Conservation (phyloP, 1,140 invertebrate genomes). For the Lasaia peninsularis region DNA sequence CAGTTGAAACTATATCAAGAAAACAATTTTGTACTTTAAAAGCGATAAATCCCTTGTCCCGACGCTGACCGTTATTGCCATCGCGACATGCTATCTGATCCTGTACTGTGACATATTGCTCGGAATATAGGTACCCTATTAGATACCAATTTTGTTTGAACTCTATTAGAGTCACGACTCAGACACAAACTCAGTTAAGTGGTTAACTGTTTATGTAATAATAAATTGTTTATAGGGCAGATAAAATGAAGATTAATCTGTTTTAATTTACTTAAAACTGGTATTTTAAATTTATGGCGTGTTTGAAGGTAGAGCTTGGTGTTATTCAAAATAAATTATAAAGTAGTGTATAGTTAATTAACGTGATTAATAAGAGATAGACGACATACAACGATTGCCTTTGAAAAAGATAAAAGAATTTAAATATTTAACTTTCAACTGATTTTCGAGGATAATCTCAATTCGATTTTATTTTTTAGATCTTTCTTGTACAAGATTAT, state of each 20-base stretch:
- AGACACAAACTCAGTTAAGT: conserved; percentile 20
- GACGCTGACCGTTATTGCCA: conserved; percentile 53
- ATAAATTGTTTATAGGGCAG: conserved; percentile 2
- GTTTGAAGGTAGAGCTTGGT: not conserved
- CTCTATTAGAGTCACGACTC: conserved; percentile 35
- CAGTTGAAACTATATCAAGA: conserved; percentile 44
- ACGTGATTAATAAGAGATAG: too few relatives aligned
- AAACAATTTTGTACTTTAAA: conserved; percentile 50
- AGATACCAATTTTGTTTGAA: conserved; percentile 36
- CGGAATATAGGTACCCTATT: conserved; percentile 40
- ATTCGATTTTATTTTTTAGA: too few relatives aligned
- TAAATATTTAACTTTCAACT: too few relatives aligned
- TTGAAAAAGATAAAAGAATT: too few relatives aligned
- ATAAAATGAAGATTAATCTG: not conserved
- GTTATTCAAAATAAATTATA: too few relatives aligned
- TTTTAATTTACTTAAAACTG: not conserved
- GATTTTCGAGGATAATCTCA: too few relatives aligned
- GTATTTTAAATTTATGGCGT: not conserved
- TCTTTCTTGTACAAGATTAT: too few relatives aligned
- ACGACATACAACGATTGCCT: too few relatives aligned
- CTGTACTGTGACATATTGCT: conserved; percentile 55
- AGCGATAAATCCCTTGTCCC: conserved; percentile 58
- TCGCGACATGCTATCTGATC: conserved; percentile 47
- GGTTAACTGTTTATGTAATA: conserved; percentile 10
- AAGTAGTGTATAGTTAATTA: too few relatives aligned